Base-by-base conservation (phyloP, 1,140 invertebrate species). In the Ostrea edulis region DNA sequence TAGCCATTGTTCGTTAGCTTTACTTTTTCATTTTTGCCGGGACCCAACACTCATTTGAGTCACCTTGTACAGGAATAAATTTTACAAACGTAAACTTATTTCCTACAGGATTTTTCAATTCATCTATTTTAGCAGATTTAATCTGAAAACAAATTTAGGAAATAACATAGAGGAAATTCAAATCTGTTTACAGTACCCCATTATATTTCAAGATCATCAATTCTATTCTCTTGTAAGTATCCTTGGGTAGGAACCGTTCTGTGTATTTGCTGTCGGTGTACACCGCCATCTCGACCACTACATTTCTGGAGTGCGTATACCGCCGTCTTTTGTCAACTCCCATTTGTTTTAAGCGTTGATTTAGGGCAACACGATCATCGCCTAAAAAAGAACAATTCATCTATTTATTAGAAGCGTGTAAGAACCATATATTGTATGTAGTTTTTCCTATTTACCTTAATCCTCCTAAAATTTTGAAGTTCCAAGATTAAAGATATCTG, bases 131-230 rank as follows among this genome's bases (percentile, higher is more conserved):
- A 2, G 35, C 5, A 44, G 35, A 44, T 44, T 44, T 44, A 1
- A 44, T 44, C 35, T 44, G 35, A 44, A 44, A 44, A 44, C 5
- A 44, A 44, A 44, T 2, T 44, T 1, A 44, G 5, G 35, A 44
- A 2, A 44, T 44, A 44, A 44, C 35, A 1, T n/a, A n/a, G n/a
- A 44, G 35, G 35, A 44, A 44, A 5, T n/a, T n/a, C n/a, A n/a
- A n/a, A n/a, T n/a, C 35, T 44, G 35, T 44, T 44, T 44, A 44
- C 35, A 44, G 17, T 77, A 89, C 88, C 68, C 85, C 88, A 62
- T 89, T 89, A 81, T 89, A 89, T n/a, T 89, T 89, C 29, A 77
- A 11, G 0, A 84, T n/a, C 62, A 89, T 86, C 0, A 53, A 35
- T 71, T 62, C 58, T 8, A 89, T 65, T 52, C 88, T 86, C 7